phyloP scores from a whole-genome alignment of 1,140 invertebrate species.

The Apis laboriosa region DNA sequence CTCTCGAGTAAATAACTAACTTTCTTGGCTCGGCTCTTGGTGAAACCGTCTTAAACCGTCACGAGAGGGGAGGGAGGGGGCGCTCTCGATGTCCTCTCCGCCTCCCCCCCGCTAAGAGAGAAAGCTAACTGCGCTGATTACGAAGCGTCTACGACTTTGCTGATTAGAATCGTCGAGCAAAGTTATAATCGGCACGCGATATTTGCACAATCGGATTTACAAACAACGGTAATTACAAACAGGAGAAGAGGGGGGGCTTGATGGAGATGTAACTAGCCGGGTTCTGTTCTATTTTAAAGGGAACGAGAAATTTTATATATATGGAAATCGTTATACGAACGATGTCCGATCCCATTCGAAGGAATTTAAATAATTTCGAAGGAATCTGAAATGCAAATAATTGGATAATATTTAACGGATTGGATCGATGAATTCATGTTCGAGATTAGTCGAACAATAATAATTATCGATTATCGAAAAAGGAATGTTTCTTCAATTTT shows the following conservation, averaged over 20 bases:
- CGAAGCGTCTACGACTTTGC: constrained; percentile 50
- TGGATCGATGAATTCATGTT: no score
- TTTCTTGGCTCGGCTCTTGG: constrained; percentile 61
- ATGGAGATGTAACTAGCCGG: constrained; percentile 3
- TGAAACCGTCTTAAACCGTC: constrained; percentile 59
- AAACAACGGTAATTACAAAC: constrained; percentile 42
- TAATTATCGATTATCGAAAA: no score
- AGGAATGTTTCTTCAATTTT: no score
- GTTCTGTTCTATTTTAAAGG: background rate
- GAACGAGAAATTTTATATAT: background rate
- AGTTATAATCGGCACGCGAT: constrained; percentile 51
- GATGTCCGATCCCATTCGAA: no score
- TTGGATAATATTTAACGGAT: no score
- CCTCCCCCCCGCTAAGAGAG: constrained; percentile 14
- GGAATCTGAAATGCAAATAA: no score
- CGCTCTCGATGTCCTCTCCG: constrained; percentile 35
- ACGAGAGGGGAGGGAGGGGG: constrained; percentile 38
- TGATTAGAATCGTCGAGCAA: constrained; percentile 57
- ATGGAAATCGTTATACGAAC: background rate
- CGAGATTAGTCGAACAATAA: no score
- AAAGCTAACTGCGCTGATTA: constrained; percentile 60
- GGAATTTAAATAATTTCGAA: no score
- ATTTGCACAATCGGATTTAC: constrained; percentile 49
- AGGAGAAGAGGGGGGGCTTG: background rate
- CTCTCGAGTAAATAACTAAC: constrained; percentile 70